Evolutionary conservation across 2,888 invertebrate genomes (phyloP).

Genomic region (Acrocera orbiculus): DNA sequence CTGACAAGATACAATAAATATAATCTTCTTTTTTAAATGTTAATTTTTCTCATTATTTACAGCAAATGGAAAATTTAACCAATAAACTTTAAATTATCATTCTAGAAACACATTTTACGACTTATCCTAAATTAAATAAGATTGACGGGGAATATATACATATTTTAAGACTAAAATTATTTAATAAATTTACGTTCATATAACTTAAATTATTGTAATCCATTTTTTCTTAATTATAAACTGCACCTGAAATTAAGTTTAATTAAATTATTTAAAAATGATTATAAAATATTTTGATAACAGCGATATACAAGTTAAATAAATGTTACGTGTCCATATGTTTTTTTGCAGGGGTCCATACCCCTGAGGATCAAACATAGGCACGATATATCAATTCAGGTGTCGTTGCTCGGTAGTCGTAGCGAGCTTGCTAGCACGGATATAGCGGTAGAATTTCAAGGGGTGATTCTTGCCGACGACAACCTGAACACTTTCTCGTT

Average conservation of each 20-base stretch:
- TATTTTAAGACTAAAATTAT: conserved; percentile 46
- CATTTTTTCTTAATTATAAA: conserved; percentile 46
- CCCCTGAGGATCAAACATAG: no score
- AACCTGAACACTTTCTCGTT: no score
- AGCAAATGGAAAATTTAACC: conserved; percentile 47
- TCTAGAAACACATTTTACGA: conserved; percentile 63
- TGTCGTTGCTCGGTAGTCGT: no score
- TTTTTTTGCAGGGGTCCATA: no score
- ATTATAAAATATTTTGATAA: conserved; percentile 30
- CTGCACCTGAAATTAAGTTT: conserved; percentile 47
- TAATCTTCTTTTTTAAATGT: conserved; percentile 37
- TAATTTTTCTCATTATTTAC: conserved; percentile 36
- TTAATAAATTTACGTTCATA: conserved; percentile 33
- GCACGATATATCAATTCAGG: no score
- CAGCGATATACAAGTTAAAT: conserved; percentile 30
- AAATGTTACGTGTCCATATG: no score
- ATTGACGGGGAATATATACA: conserved; percentile 68
- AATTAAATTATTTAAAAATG: conserved; percentile 33
- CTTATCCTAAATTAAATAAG: conserved; percentile 53
- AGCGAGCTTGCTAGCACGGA: no score
- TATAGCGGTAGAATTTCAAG: no score
- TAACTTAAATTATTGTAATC: conserved; percentile 44
- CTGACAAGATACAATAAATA: conserved; percentile 52
- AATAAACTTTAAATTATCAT: conserved; percentile 43
- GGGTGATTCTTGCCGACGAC: no score